A percentile compares a stretch with the other conserved stretches of the same genome.
Conservation (phyloP, 2,888 invertebrate genomes). For the Dorcus hopei region DNA sequence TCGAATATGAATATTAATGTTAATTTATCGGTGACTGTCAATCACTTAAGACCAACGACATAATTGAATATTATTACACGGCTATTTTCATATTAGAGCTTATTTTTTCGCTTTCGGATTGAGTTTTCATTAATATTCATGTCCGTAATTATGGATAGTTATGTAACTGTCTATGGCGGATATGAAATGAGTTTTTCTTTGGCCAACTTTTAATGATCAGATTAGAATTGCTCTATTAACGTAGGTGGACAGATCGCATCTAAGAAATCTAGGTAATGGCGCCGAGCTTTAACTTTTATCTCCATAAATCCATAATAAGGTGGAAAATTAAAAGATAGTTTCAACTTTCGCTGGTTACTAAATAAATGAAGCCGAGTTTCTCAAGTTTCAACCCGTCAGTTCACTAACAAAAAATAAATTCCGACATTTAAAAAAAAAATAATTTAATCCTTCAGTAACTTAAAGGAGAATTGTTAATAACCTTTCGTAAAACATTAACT, state of each 20-base stretch:
- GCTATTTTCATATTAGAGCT: constrained; percentile 33
- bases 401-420: too few relatives aligned
- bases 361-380: too few relatives aligned
- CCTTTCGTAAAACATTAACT: not conserved
- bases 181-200: constrained; percentile 20
- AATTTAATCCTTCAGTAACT: too few relatives aligned
- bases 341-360: too few relatives aligned
- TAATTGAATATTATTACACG: constrained; percentile 36
- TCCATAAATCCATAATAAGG: too few relatives aligned
- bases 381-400: too few relatives aligned
- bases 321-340: too few relatives aligned
- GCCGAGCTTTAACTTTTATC: too few relatives aligned
- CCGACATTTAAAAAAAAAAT: too few relatives aligned
- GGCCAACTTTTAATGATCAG: constrained; percentile 4
- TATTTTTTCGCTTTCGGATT: constrained; percentile 24
- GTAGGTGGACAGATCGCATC: not conserved
- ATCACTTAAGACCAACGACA: constrained; percentile 28
- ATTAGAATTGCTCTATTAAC: constrained; percentile 1
- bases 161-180: constrained; percentile 16
- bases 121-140: constrained; percentile 22
- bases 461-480: not conserved
- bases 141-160: constrained; percentile 22
- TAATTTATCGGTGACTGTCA: constrained; percentile 2
- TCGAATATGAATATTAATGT: not conserved
- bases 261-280: not conserved